phyloP scores from a whole-genome alignment of 2,113 vertebrate species.

The Lepus timidus region DNA sequence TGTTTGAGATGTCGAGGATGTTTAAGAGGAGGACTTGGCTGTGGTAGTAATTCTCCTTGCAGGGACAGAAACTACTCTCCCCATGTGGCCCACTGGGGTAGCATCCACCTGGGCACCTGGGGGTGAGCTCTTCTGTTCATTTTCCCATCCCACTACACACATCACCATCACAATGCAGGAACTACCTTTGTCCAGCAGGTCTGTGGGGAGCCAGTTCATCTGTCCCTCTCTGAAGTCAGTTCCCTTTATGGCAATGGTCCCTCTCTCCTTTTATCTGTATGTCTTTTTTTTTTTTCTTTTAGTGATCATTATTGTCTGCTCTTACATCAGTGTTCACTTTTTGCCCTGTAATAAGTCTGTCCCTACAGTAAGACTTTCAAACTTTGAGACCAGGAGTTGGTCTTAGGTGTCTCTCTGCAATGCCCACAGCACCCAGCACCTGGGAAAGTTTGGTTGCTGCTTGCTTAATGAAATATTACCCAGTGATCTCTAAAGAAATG shows the following conservation, averaged over 20 bases:
- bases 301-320: background rate
- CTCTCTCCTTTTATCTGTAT: background rate
- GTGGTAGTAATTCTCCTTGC: background rate
- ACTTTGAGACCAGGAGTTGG: background rate
- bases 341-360: background rate
- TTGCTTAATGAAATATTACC: background rate
- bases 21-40: conserved; percentile 48
- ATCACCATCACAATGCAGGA: accelerated
- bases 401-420: background rate
- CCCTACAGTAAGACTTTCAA: background rate
- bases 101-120: background rate
- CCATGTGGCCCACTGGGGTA: background rate
- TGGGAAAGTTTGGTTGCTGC: background rate
- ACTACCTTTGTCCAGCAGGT: background rate
- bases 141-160: background rate
- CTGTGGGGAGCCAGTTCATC: background rate
- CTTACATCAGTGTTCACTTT: background rate
- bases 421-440: background rate
- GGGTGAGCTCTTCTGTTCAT: background rate
- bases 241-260: background rate
- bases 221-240: background rate
- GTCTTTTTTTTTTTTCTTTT: background rate
- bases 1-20: conserved; percentile 55
- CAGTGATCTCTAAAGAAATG: background rate
- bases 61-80: background rate